A percentile compares a stretch with the other conserved stretches of the same genome.
Conservation (phyloP, 1,140 invertebrate genomes). For the Scaptomyza pallida region DNA sequence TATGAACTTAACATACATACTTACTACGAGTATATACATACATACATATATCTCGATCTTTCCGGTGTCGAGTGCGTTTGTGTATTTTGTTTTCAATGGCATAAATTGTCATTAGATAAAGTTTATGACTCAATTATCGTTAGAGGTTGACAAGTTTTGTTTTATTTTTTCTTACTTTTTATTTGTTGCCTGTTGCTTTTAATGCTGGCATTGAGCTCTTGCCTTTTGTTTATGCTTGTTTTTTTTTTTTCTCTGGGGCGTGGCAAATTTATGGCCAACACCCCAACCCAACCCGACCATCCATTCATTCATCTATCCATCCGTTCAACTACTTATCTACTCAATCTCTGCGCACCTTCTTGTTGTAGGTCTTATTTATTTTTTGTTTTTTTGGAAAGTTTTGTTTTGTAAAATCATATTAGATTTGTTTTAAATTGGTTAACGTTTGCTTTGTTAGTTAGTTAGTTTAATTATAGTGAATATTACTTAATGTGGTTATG, state of each 20-base stretch:
- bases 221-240: constrained; percentile 29
- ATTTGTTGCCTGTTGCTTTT: constrained; percentile 46
- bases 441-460: background rate
- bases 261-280: constrained; percentile 44
- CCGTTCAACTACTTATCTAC: constrained; percentile 13
- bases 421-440: constrained; percentile 2
- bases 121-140: constrained; percentile 81
- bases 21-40: constrained; percentile 1
- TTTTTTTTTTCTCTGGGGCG: constrained; percentile 26
- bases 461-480: constrained; percentile 27
- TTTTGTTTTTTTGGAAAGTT: constrained; percentile 50
- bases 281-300: constrained; percentile 7
- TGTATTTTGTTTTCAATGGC: constrained; percentile 67
- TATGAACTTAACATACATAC: constrained; percentile 32
- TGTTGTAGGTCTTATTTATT: constrained; percentile 1
- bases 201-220: constrained; percentile 63
- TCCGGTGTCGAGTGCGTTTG: constrained; percentile 36
- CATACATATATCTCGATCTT: constrained; percentile 30
- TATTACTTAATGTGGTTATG: constrained; percentile 18
- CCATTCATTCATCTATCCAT: constrained; percentile 18
- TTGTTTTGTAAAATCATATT: constrained; percentile 24
- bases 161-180: background rate
- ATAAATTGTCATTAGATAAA: constrained; percentile 82
- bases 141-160: constrained; percentile 68
- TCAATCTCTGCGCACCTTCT: constrained; percentile 18